phyloP scores from a whole-genome alignment of 2,113 vertebrate genomes.

The Ceuthmochares aereus region DNA sequence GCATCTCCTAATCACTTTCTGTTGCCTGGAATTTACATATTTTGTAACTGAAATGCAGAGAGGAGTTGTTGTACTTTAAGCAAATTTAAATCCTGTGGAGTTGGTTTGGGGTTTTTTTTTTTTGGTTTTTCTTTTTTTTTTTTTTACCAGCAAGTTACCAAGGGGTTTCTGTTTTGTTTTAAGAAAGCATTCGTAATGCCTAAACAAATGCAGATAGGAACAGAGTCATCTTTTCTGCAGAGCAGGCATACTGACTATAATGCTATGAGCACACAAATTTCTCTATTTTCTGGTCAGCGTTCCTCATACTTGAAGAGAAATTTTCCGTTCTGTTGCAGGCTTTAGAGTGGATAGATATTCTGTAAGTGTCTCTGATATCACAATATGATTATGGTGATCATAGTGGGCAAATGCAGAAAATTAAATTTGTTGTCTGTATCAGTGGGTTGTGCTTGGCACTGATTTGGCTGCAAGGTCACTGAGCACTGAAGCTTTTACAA shows the following conservation, averaged over 20 bases:
- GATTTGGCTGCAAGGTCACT: neutral
- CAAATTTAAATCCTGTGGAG: neutral
- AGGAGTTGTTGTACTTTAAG: neutral
- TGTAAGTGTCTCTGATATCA: neutral
- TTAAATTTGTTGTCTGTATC: neutral
- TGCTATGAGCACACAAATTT: neutral
- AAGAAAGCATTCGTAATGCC: neutral
- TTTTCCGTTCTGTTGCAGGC: neutral
- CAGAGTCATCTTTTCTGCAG: neutral
- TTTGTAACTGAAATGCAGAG: neutral
- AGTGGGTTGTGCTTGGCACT: neutral
- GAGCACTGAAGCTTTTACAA: neutral
- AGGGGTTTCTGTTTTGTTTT: neutral
- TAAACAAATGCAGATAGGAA: neutral
- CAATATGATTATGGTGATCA: neutral
- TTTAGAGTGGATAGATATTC: neutral
- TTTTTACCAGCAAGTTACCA: neutral
- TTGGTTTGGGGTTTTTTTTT: no score
- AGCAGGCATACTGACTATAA: neutral
- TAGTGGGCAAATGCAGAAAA: neutral
- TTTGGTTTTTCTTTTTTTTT: no score
- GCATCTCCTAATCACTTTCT: neutral
- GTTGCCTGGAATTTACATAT: neutral
- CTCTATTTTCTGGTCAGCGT: neutral
- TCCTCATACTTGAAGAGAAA: neutral